phyloP scores from a whole-genome alignment of 2,113 vertebrate genomes.

The Dipodomys merriami region DNA sequence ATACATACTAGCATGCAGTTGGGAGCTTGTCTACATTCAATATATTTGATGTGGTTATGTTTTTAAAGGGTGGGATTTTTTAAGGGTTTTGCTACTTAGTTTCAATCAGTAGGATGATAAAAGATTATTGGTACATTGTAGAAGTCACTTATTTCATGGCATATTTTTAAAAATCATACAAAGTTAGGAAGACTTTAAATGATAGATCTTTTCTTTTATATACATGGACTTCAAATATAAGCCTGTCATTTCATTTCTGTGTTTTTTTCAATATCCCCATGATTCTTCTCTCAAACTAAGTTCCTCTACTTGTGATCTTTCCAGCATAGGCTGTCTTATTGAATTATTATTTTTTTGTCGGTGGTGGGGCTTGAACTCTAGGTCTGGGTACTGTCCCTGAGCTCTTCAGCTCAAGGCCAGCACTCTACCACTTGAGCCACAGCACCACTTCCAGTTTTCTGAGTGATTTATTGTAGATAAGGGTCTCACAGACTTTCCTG shows the following conservation, averaged over 20 bases:
- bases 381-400: no score
- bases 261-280: neutral
- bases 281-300: neutral
- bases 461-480: no score
- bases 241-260: neutral
- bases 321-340: neutral
- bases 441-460: no score
- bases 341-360: no score
- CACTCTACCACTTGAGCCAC: no score
- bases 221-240: neutral
- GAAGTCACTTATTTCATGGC: neutral
- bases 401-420: no score
- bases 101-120: neutral
- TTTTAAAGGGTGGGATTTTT: neutral
- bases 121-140: neutral
- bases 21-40: neutral
- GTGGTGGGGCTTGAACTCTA: no score
- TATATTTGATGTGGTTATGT: neutral
- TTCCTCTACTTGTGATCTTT: constrained; percentile 19
- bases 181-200: neutral
- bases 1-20: neutral
- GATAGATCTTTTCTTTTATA: constrained; percentile 24
- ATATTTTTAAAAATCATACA: neutral
- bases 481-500: no score
- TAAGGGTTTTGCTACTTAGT: neutral